phyloP scores from a whole-genome alignment of 2,797 vertebrate genomes.

The Apogon talboti region DNA sequence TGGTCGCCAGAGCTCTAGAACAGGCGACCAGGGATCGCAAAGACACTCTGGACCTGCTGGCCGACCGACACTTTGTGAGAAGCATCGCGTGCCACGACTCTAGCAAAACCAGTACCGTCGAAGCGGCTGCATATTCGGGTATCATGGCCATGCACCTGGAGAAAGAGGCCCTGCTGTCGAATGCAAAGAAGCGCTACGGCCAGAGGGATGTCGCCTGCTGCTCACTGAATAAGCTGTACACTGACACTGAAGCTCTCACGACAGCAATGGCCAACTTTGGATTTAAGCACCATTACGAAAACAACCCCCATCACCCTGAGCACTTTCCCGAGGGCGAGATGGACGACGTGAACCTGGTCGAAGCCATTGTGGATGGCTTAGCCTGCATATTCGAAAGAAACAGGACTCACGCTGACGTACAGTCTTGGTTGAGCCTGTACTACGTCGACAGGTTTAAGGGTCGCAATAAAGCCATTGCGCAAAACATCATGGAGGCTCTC shows the following conservation, averaged over 20 bases:
- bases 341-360: neutral
- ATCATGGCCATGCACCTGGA: constrained; percentile 9
- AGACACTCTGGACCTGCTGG: constrained; percentile 6
- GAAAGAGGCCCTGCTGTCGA: too few relatives aligned
- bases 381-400: constrained; percentile 16
- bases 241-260: too few relatives aligned
- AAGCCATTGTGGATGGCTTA: constrained; percentile 3
- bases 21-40: neutral
- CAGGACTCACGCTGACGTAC: neutral
- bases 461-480: neutral
- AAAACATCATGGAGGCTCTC: neutral
- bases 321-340: neutral
- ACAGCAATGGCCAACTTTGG: constrained; percentile 18
- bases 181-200: too few relatives aligned
- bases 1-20: constrained; percentile 15
- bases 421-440: neutral
- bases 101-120: neutral
- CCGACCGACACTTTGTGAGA: neutral
- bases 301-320: constrained; percentile 15
- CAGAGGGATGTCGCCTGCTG: too few relatives aligned
- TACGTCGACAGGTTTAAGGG: neutral
- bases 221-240: too few relatives aligned
- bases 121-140: neutral
- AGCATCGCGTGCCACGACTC: constrained; percentile 9
- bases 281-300: constrained; percentile 21